These are phyloP conservation scores for Monopterus albus DNA, from an alignment of 2,113 vertebrate species.

Conservation along the genomic window DNA sequence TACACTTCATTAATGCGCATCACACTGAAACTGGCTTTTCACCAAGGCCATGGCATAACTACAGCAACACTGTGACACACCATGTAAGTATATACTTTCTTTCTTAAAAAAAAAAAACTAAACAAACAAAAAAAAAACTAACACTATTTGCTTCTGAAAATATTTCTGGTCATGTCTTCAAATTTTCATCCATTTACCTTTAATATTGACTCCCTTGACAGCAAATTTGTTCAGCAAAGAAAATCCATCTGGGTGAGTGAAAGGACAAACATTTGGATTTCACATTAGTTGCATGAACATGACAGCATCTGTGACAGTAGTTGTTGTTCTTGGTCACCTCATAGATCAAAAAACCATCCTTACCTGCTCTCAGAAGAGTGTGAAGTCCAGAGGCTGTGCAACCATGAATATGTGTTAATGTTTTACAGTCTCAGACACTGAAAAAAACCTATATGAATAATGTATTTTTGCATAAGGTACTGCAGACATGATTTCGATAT, in stretches of 20 bases:
- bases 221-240: background rate
- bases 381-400: background rate
- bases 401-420: background rate
- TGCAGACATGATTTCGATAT: background rate
- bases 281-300: background rate
- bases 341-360: background rate
- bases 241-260: background rate
- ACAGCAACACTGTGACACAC: constrained; percentile 27
- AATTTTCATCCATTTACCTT: background rate
- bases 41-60: constrained; percentile 17
- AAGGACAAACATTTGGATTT: background rate
- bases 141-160: background rate
- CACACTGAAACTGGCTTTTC: constrained; percentile 35
- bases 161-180: background rate
- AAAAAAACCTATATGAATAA: background rate
- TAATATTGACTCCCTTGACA: background rate
- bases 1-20: constrained; percentile 57
- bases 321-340: background rate
- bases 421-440: background rate
- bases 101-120: too few relatives aligned
- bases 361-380: background rate
- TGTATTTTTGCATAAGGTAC: background rate
- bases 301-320: background rate
- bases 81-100: constrained; percentile 10
- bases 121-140: too few relatives aligned